Percentiles rank a stretch among this genome's conserved stretches.
phyloP scores from a whole-genome alignment of 2,113 vertebrate genomes.

The Calidris pygmaea region DNA sequence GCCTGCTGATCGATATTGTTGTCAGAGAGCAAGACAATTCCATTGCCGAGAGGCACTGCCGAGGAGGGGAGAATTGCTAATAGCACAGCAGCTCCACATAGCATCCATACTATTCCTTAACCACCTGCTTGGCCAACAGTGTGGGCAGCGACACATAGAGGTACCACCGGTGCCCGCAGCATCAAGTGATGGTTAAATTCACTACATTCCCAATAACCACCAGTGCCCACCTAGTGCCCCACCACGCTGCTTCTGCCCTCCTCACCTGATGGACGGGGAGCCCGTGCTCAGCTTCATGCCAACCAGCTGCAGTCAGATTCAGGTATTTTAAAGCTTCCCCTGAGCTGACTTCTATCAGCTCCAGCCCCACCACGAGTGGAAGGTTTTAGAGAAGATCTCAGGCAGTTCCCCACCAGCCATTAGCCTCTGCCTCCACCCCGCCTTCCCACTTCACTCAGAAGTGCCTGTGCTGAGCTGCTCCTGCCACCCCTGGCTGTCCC shows the following conservation, averaged over 20 bases:
- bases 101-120: neutral
- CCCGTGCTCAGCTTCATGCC: rapidly evolving
- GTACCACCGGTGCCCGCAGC: rapidly evolving
- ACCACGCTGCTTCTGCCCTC: neutral
- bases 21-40: neutral
- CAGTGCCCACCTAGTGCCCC: neutral
- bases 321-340: neutral
- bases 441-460: neutral
- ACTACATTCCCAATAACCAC: neutral
- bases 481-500: neutral
- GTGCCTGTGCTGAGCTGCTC: neutral
- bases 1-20: neutral
- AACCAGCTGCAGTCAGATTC: neutral
- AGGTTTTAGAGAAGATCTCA: neutral
- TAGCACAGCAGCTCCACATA: neutral
- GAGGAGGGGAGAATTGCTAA: neutral
- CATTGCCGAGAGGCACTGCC: neutral
- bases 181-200: neutral
- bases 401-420: neutral
- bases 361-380: neutral
- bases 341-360: neutral
- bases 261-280: neutral
- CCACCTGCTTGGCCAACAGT: neutral
- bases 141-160: neutral
- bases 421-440: neutral